These are phyloP conservation scores for Drosophila tropicalis DNA, from an alignment of 1,140 invertebrate species.

Conservation along the genomic window DNA sequence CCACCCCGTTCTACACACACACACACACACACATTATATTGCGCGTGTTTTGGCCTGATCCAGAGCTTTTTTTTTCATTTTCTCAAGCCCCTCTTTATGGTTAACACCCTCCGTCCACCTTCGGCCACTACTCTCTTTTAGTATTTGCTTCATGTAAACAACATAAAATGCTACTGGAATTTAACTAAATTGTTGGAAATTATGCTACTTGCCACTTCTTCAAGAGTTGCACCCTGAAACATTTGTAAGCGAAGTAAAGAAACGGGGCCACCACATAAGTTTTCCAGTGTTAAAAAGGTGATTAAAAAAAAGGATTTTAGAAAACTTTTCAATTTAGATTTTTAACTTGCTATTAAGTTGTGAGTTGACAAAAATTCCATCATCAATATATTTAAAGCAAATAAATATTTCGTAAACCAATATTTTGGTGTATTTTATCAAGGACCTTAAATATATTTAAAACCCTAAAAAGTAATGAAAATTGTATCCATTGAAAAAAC, in stretches of 20 bases:
- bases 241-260: neutral
- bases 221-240: neutral
- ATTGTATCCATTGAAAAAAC: too few relatives aligned
- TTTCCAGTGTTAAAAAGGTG: neutral
- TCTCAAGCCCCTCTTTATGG: slow-evolving; percentile 1
- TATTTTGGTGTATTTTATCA: too few relatives aligned
- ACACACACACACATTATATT: slow-evolving; percentile 19
- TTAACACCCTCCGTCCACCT: neutral
- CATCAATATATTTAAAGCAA: too few relatives aligned
- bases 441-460: too few relatives aligned
- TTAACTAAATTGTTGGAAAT: slow-evolving; percentile 68
- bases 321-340: neutral
- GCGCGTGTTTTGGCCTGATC: slow-evolving; percentile 41
- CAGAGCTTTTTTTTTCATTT: slow-evolving; percentile 31
- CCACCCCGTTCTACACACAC: slow-evolving; percentile 30
- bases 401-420: too few relatives aligned
- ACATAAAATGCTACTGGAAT: slow-evolving; percentile 58
- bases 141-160: slow-evolving; percentile 60
- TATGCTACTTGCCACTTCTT: slow-evolving; percentile 31
- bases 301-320: neutral
- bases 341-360: too few relatives aligned
- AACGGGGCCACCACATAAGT: neutral
- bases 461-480: too few relatives aligned
- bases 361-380: too few relatives aligned
- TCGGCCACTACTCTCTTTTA: neutral